Conservation (phyloP, 2,113 vertebrate genomes). For the Andinoacara biseriatus region DNA sequence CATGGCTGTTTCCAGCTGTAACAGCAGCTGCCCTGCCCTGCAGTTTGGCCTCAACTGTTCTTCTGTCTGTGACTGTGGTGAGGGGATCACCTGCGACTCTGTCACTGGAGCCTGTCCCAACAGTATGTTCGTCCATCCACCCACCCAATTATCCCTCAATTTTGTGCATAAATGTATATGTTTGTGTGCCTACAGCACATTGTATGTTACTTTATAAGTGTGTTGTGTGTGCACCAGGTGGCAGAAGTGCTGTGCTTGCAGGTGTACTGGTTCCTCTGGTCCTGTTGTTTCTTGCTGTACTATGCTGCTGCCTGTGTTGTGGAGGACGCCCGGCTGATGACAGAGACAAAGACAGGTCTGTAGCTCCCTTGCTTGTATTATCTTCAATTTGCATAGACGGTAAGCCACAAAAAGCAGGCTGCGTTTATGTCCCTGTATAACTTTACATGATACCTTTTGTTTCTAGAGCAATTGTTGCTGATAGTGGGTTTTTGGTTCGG, state of each 20-base stretch:
- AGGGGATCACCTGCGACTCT: constrained; percentile 80
- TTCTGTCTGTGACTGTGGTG: constrained; percentile 81
- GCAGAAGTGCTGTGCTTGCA: constrained; percentile 73
- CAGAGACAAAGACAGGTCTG: constrained; percentile 89
- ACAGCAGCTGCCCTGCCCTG: constrained; percentile 84
- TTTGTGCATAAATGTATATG: neutral
- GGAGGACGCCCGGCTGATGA: constrained; percentile 71
- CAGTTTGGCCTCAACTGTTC: constrained; percentile 91
- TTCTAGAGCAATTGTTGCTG: constrained; percentile 63
- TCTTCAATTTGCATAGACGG: neutral
- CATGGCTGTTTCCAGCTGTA: constrained; percentile 84
- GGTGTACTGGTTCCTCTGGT: constrained; percentile 83
- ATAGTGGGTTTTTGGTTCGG: constrained; percentile 77
- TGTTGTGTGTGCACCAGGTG: constrained; percentile 65
- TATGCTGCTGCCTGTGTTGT: constrained; percentile 85
- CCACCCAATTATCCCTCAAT: neutral
- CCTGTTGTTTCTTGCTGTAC: constrained; percentile 82
- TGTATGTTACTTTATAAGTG: neutral
- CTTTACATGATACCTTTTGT: neutral
- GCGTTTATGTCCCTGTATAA: neutral
- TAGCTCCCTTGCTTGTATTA: neutral
- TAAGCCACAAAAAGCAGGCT: neutral
- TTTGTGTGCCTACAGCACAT: neutral
- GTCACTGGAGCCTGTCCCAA: constrained; percentile 83
- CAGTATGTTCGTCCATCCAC: constrained; percentile 76